Base-by-base conservation (phyloP, 35 echinoderm and acorn worm species). In the Stichopus chloronotus region DNA sequence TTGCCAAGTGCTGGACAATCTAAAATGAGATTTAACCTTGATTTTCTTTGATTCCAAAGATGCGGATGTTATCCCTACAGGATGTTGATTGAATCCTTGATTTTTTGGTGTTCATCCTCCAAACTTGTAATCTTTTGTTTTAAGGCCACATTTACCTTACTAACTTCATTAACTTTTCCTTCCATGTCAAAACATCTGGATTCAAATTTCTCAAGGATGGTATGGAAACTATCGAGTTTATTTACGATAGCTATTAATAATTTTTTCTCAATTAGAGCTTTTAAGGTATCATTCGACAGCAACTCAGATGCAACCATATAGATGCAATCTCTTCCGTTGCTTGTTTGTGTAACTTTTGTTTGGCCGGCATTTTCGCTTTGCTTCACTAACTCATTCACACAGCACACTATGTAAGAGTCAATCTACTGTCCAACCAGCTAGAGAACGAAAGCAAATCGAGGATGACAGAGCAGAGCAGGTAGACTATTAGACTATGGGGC, bases 41-140 rank as follows among this genome's bases (percentile, higher is more conserved):
- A 23, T 87, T 58, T 87, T 87, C 55, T 24, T 87, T 87, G 5
- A 87, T 61, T 8, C 83, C 83, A 57, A 87, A 87, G 83, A 87
- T 87, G 19, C 83, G 83, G 23, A 87, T 56, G 25, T 87, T 87
- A 17, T 87, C 57, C 17, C 83, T n/a, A 9, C 83, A 9, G 23
- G 58, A 87, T 55, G 55, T 56, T 87, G 14, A 21, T 87, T 11
- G 55, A 57, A 6, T 16, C 23, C 83, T 57, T 52, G 55, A 87
- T 6, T 87, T 87, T 56, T 56, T 58, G 53, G 55, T 87, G 5
- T 13, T 17, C 58, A n/a, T 87, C 53, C 17, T 57, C 55, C 24
- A 83, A 59, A 13, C 17, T 58, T 17, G 55, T 20, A 5, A 57
- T 87, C 55, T 0, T 43, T 43, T 43, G 30, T 58, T 87, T 87